phyloP scores from a whole-genome alignment of 2,113 vertebrate genomes.

The Condylura cristata region DNA sequence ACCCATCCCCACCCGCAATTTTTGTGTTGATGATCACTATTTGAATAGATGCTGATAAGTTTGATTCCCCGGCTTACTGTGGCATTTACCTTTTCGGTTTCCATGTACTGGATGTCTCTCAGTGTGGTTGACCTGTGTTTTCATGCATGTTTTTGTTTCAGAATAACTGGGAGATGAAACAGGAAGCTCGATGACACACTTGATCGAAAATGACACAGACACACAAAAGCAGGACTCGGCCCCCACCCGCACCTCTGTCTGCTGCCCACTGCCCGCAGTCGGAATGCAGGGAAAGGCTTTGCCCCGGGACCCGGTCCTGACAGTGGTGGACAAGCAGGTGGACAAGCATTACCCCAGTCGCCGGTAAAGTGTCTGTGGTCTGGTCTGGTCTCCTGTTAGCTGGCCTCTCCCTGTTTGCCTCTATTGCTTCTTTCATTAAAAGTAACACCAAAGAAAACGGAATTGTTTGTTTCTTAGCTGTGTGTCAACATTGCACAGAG shows the following conservation, averaged over 20 bases:
- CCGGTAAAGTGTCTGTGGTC: neutral
- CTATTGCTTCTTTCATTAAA: constrained; percentile 56
- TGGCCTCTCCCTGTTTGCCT: neutral
- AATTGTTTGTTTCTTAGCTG: constrained; percentile 5
- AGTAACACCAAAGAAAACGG: constrained; percentile 31
- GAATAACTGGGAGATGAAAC: constrained; percentile 83
- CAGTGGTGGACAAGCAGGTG: neutral
- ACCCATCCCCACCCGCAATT: neutral
- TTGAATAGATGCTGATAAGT: constrained; percentile 50
- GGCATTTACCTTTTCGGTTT: constrained; percentile 65
- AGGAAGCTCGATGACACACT: constrained; percentile 79
- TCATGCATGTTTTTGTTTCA: constrained; percentile 83
- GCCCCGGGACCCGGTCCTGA: neutral
- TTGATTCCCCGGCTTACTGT: neutral
- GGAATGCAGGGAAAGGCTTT: neutral
- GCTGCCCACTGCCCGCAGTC: neutral
- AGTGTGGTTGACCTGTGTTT: constrained; percentile 78
- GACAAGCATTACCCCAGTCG: no score
- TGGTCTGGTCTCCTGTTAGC: neutral
- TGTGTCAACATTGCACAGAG: neutral
- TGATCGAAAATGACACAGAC: constrained; percentile 81
- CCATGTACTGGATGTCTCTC: constrained; percentile 53
- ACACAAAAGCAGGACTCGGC: constrained; percentile 68
- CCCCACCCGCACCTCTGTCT: constrained; percentile 42
- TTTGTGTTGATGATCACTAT: neutral